Base-by-base conservation (phyloP, 2,888 invertebrate genomes). In the Laothoe populi region DNA sequence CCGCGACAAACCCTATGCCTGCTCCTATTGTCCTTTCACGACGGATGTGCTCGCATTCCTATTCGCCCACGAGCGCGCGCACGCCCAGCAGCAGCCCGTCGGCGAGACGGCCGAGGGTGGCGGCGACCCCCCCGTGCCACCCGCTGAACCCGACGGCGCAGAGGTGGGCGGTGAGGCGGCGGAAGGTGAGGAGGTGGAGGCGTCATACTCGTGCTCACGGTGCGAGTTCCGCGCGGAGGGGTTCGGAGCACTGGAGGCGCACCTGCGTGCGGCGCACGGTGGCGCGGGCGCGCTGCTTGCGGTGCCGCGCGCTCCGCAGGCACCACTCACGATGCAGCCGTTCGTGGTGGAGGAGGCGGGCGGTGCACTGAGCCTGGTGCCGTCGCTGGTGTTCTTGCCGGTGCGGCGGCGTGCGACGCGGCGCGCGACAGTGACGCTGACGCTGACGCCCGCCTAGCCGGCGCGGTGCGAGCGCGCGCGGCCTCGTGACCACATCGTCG, bases 381-480 rank as follows among this genome's bases (percentile, higher is more conserved):
- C 98, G 72, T 97, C 98, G 77, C 95, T 98, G 78, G 97, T 99
- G 88, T 98, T 98, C 93, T 95, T 99, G 92, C 98, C 99, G 69
- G 98, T 99, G 83, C 96, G 96, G 74, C 96, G 97, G 85, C 95
- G 97, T 87, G 95, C 98, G 80, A 96, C 96, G 82, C 95, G 96
- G 82, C 96, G 97, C 74, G 95, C 98, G 77, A 97, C 97, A 75
- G 96, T 98, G 81, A 97, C 98, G 87, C 98, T 99, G 86, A 97
- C 96, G 86, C 95, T 99, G 77, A 98, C 97, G 86, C 98, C 98
- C 81, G 97, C 98, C 94, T 97, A 96, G 92, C 79, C 71, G 70
- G 73, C 73, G 69, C 70, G 65, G 66, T 64, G 73, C 75, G 74
- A 73, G 77, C 74, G 76, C 79, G 82, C 82, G 81, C 81, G 76